Base-by-base conservation (phyloP, 2,888 invertebrate genomes). In the Meiosimyza decipiens region DNA sequence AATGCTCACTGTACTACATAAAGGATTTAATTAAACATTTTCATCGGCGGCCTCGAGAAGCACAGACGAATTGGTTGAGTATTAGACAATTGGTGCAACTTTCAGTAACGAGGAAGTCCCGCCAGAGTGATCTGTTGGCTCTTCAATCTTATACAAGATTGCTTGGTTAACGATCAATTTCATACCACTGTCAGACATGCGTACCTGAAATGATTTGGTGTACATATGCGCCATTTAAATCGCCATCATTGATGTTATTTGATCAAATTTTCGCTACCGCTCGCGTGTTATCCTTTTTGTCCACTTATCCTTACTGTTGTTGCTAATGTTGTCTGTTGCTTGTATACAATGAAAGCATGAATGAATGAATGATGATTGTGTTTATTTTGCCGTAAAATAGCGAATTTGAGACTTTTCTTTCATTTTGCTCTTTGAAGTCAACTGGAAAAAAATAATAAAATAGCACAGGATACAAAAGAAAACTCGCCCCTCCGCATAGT, bases 381-480 rank as follows among this genome's bases (percentile, higher is more conserved):
- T 47, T 47, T 47, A 63, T 60, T 70, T 33, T 54, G 49, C 57
- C 52, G 40, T 12, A 59, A 59, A 64, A 69, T 63, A 74, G 75
- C 75, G 75, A 79, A 70, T 67, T 71, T 71, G 16, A 51, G 33
- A 81, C 80, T 82, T 76, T 74, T 60, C 72, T 75, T 73, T 71
- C 65, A 64, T 18, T 60, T 51, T 68, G 50, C 71, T 59, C 68
- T 67, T 51, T 79, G 77, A 79, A 82, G 78, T 83, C 84, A 82
- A 82, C 84, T 84, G 85, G 81, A 84, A 83, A 81, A 80, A 57
- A 57, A 57, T 6, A 57, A 57, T 28, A 18, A 57, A 18, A 12
- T 13, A n/a, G n/a, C n/a, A 13, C 52, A 55, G 57, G 18, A 47
- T 57, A 22, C 12, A 28, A 57, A n/a, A 57, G 40, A 15, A 12